A percentile compares a stretch with the other conserved stretches of the same genome.
Conservation (phyloP, 2,888 invertebrate species). For the Tethea ocularis region DNA sequence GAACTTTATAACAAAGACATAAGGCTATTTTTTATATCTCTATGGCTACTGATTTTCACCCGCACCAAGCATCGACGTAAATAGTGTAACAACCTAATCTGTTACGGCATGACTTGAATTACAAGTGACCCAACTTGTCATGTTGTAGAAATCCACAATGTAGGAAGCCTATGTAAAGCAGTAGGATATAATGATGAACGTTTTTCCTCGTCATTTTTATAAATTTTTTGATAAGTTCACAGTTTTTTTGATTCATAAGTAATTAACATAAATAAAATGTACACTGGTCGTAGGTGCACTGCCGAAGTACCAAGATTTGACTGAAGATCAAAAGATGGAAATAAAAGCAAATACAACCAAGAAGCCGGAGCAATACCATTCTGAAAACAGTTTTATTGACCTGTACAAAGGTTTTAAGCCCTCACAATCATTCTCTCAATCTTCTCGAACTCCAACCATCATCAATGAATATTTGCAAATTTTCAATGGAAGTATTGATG, state of each 20-base stretch:
- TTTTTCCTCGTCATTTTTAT: background rate
- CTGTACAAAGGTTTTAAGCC: background rate
- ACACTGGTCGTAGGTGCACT: slow-evolving; percentile 69
- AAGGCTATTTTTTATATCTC: too few species aligned
- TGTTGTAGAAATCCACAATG: background rate
- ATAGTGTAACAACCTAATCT: too few species aligned
- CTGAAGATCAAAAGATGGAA: slow-evolving; percentile 47
- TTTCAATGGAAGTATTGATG: slow-evolving; percentile 23
- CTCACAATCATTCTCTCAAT: slow-evolving; percentile 10
- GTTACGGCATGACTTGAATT: too few species aligned
- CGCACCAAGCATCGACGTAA: too few species aligned
- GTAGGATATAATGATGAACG: background rate
- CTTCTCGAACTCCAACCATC: slow-evolving; percentile 22
- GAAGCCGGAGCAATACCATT: slow-evolving; percentile 26
- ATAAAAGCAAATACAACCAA: slow-evolving; percentile 29
- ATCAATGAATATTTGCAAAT: slow-evolving; percentile 30
- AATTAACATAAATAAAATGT: slow-evolving; percentile 48
- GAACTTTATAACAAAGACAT: too few species aligned
- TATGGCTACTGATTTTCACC: too few species aligned
- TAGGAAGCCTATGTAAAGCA: background rate
- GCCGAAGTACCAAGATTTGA: slow-evolving; percentile 55
- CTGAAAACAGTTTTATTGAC: slow-evolving; percentile 16
- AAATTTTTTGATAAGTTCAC: background rate
- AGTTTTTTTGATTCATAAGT: background rate
- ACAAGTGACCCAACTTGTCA: too few species aligned